Base-by-base conservation (phyloP, 2,797 vertebrate species). In the Bradypodion pumilum region DNA sequence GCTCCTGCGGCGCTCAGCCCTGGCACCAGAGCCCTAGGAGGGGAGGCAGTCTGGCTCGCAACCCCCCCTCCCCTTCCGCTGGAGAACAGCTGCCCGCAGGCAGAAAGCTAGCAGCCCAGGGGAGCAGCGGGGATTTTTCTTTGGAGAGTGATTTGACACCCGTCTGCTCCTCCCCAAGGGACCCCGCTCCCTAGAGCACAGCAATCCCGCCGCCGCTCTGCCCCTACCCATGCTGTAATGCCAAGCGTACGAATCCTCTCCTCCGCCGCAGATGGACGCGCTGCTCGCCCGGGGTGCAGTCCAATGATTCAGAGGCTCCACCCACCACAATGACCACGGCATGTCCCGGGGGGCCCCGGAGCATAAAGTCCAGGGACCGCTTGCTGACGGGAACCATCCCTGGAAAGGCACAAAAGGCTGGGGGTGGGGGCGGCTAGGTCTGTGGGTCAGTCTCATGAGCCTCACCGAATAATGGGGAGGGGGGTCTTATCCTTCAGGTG, bases 201-300 rank as follows among this genome's bases (percentile, higher is more conserved):
- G 46, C 9, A 49, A 13, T 49, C 52, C 52, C 52, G 19, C 5
- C 6, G 25, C 56, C 49, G 1, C n/a, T 0, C 23, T 19, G 6
- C 1, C 74, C 37, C 2, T 90, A 98, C 97, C 97, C 96, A 1
- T 95, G 95, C 89, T 96, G 94, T 7, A 98, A 94, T 0, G 96
- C 97, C 74, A 97, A 46, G 66, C 91, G 94, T 79, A 98, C 96
- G 35, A 98, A 98, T 69, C 97, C 97, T 80, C 97, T 97, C 52
- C 95, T 95, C 5, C 95, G 90, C 83, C n/a, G 95, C 87, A 98
- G 92, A 0, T 94, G 86, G 76, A 97, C 83, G 0, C 89, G 89
- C 88, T 97, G 96, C 25, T 94, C 56, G 69, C 96, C 96, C 0
- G 96, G 95, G 46, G 87, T 69, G 0, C 94, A 94, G 0, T 93